Evolutionary conservation across 2,888 invertebrate species (phyloP).

Genomic region (Ophonus ardosiacus): DNA sequence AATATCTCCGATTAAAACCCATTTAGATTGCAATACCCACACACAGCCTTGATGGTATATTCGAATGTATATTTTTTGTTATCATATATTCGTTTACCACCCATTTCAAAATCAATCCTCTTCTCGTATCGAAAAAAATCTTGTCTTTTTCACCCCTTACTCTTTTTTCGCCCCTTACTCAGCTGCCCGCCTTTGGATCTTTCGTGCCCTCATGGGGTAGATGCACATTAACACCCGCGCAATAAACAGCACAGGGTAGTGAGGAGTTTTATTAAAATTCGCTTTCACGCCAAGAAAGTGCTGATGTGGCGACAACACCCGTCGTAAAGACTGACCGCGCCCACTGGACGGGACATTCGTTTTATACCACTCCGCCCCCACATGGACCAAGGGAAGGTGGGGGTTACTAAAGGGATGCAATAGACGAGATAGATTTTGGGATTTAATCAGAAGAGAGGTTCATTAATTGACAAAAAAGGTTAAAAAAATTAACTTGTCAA

Average conservation of each 20-base stretch:
- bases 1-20: too few relatives aligned
- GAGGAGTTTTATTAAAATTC: slow-evolving; percentile 52
- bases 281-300: slow-evolving; percentile 47
- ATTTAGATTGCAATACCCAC: too few relatives aligned
- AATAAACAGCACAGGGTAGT: slow-evolving; percentile 18
- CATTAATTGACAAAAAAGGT: background rate
- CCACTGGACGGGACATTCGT: slow-evolving; percentile 21
- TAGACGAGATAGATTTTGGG: background rate
- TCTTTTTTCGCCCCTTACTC: slow-evolving; percentile 23
- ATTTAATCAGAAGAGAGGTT: background rate
- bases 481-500: too few relatives aligned
- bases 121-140: slow-evolving; percentile 17
- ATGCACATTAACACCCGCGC: slow-evolving; percentile 51
- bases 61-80: too few relatives aligned
- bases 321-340: slow-evolving; percentile 57
- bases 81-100: background rate
- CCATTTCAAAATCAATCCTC: background rate
- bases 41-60: too few relatives aligned
- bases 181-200: slow-evolving; percentile 13
- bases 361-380: slow-evolving; percentile 23
- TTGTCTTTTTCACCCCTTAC: background rate
- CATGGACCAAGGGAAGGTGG: background rate
- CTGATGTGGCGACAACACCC: slow-evolving; percentile 47
- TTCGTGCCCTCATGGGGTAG: background rate
- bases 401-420: background rate